phyloP scores from a whole-genome alignment of 2,888 invertebrate species.

The Ceramica pisi region DNA sequence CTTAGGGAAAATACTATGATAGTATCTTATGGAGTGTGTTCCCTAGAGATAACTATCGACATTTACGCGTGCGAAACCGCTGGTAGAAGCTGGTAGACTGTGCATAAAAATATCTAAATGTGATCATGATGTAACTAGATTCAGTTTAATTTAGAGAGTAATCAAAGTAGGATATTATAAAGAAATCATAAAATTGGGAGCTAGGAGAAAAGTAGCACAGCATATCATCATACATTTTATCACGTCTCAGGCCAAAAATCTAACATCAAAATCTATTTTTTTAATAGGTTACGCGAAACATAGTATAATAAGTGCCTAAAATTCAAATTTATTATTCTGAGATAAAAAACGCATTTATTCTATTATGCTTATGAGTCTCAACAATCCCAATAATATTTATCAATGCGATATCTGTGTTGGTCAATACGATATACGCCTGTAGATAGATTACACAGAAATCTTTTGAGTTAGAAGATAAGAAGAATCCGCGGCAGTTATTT shows the following conservation, averaged over 20 bases:
- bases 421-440: constrained; percentile 21
- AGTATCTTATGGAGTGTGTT: too few species aligned
- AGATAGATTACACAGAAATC: constrained; percentile 45
- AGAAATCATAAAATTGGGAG: neutral
- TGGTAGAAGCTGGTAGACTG: neutral
- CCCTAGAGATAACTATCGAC: neutral
- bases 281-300: too few species aligned
- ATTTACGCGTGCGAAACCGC: too few species aligned
- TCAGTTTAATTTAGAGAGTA: neutral
- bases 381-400: constrained; percentile 24
- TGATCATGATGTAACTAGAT: neutral
- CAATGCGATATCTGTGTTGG: constrained; percentile 32
- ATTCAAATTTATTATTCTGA: neutral
- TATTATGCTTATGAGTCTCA: neutral
- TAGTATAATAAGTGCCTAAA: too few species aligned
- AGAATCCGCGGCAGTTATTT: neutral
- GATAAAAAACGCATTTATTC: neutral
- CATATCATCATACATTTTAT: too few species aligned
- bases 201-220: neutral
- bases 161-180: neutral
- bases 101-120: neutral
- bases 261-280: too few species aligned
- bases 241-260: too few species aligned
- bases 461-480: constrained; percentile 33
- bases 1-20: too few species aligned